Evolutionary conservation across 2,113 vertebrate genomes (phyloP), one percentile per base, ranked within the genome.

Genomic region (Misgurnus anguillicaudatus): DNA sequence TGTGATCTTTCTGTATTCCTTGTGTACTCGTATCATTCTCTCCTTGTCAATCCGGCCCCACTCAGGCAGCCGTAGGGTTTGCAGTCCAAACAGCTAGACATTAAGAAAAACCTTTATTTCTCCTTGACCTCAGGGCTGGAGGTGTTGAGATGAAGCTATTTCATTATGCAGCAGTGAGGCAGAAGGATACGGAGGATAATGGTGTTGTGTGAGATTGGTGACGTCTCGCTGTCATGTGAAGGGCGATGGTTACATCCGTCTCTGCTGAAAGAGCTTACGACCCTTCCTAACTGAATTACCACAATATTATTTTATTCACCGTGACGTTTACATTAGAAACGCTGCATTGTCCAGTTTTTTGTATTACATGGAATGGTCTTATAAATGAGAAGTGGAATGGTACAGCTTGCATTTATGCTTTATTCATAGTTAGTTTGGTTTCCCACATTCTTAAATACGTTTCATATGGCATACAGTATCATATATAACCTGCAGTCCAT

Each of bases 61-160:
- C 57, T 69, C 53, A 82, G 74, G 62, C 73, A 71, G 74, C 60
- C 5, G 62, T 65, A 24, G 45, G 70, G 39, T 42, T 55, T 79
- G 21, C 57, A 53, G 11, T 53, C 13, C 31, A 31, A 31, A 31
- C 24, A 31, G 24, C 24, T 31, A 31, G 24, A 31, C 24, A 51
- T 36, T 41, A 67, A 47, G 16, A 19, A 62, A 21, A 48, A 48
- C 19, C 11, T 67, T 47, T 47, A 48, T 3, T 14, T 67, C 65
- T 67, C 42, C 65, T 67, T 48, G 42, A 67, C 65, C 65, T 47
- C 9, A 6, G 16, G 14, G 62, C 2, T 4, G 17, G 42, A 17
- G 11, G n/a, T 1, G 1, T 16, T 2, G 21, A 53, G 21, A 70
- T n/a, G 47, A 24, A 70, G 11, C 24, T 17, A 70, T 70, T 53